These are phyloP conservation scores for Plutomurus gul DNA, from an alignment of 1,140 invertebrate genomes.

Conservation along the genomic window DNA sequence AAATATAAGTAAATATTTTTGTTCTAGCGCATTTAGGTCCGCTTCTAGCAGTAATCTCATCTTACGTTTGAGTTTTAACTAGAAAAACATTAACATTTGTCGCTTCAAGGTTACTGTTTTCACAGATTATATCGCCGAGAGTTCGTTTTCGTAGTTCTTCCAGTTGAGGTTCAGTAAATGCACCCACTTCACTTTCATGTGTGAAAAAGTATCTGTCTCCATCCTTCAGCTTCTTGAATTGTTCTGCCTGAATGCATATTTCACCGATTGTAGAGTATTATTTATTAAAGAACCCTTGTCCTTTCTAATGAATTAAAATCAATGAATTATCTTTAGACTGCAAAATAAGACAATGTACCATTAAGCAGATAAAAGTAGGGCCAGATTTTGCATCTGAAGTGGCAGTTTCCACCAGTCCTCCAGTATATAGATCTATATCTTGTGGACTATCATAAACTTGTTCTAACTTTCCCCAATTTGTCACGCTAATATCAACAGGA, in stretches of 20 bases:
- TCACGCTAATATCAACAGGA: neutral
- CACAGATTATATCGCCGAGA: conserved; percentile 50
- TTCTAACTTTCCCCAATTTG: neutral
- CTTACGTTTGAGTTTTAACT: no score
- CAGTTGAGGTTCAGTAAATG: conserved; percentile 53
- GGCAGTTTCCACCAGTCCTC: conserved; percentile 76
- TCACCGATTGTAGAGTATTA: conserved; percentile 55
- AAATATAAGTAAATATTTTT: no score
- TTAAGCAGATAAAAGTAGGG: conserved; percentile 81
- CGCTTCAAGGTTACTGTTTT: conserved; percentile 40
- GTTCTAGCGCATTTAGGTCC: no score
- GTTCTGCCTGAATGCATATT: conserved; percentile 52
- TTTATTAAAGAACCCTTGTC: no score
- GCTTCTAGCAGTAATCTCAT: no score
- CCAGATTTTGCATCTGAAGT: conserved; percentile 72
- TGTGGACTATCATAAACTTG: neutral
- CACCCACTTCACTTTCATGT: conserved; percentile 54
- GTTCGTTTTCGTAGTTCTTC: conserved; percentile 36
- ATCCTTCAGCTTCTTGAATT: conserved; percentile 56
- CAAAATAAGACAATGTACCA: conserved; percentile 57
- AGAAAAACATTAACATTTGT: conserved; percentile 38
- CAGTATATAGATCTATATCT: conserved; percentile 86
- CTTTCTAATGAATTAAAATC: neutral
- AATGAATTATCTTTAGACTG: neutral
- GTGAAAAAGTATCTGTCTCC: conserved; percentile 58